Evolutionary conservation across 1,140 invertebrate species (phyloP), one percentile per base, ranked within the genome.

Genomic region (Trichonephila inaurata): DNA sequence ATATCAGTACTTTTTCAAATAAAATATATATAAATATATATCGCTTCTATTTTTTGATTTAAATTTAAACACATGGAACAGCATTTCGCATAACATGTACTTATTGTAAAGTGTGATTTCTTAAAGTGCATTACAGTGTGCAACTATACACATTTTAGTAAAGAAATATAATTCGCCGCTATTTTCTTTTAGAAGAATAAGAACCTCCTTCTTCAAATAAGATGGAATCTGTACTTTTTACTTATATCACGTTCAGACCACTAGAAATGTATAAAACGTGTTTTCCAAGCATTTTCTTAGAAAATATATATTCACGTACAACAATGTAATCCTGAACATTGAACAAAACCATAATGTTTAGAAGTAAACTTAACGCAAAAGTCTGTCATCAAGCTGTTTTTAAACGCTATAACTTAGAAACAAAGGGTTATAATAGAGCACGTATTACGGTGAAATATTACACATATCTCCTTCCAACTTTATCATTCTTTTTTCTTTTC

Each of bases 361-460:
- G 33, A 69, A 77, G 18, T 33, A 40, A 33, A 5, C 16, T 18
- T 33, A 77, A 24, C 33, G 16, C 16, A 18, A 40, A 33, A 40
- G 33, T 77, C 72, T 77, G 72, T 77, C 72, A 77, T 40, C 72
- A 77, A 12, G 6, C 28, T 14, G 72, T 40, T 7, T 18, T 40
- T 40, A 18, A 77, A 77, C 28, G 33, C 12, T 16, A 77, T 40
- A 33, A 77, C 33, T 77, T 19, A 16, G 28, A 77, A 69, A 77
- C 28, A 33, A 77, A 77, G 18, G 33, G 10, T 14, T 33, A 77
- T 77, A 77, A 77, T 77, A 77, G 72, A 40, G 72, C 72, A 77
- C 72, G 72, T 77, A 77, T 77, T 77, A 14, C 72, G 72, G 19
- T 77, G 72, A 77, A 77, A 77, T 12, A 69, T 69, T 28, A 14